These are phyloP conservation scores for Lasioglossum vierecki DNA, from an alignment of 2,888 invertebrate species.

Conservation along the genomic window DNA sequence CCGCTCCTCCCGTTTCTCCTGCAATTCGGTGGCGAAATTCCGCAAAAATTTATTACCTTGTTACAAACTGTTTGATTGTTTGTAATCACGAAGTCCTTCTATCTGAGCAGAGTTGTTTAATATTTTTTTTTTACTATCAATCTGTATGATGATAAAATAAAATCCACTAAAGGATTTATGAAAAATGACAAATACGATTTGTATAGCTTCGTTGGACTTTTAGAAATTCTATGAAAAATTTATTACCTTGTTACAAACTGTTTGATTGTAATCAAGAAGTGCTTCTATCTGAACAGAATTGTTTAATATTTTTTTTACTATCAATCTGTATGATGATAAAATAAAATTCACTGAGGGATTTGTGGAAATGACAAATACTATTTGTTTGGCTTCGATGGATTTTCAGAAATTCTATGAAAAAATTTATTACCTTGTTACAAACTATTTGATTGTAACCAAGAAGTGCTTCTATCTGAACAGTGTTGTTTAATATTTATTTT, in stretches of 20 bases:
- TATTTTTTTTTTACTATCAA: neutral
- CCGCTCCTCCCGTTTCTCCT: neutral
- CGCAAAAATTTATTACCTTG: slow-evolving; percentile 13
- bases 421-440: neutral
- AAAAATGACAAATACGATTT: neutral
- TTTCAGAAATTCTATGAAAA: neutral
- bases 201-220: no score
- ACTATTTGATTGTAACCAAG: neutral
- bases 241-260: neutral
- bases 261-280: neutral
- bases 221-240: neutral
- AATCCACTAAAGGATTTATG: no score
- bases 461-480: no score
- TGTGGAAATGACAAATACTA: no score
- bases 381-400: no score
- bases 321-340: no score
- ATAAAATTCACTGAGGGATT: no score
- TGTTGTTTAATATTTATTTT: neutral
- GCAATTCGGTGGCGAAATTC: slow-evolving; percentile 2
- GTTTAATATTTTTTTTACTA: neutral
- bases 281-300: no score
- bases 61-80: neutral
- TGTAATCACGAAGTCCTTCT: neutral
- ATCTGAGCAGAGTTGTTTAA: neutral
- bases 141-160: neutral